phyloP scores from a whole-genome alignment of 2,113 vertebrate species.

The Solea solea region DNA sequence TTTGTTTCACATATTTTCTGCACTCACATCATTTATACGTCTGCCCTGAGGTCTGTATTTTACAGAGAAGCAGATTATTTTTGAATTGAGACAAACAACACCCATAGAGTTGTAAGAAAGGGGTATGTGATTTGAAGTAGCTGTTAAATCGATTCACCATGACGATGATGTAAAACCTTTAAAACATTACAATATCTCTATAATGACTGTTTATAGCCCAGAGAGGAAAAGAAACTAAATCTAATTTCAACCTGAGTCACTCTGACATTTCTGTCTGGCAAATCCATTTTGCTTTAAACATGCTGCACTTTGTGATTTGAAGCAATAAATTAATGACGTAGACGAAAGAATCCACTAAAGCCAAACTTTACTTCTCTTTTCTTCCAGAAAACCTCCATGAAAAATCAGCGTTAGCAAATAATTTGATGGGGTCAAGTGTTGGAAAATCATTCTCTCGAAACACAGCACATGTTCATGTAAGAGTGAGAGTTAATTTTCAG shows the following conservation, averaged over 20 bases:
- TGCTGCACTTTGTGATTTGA: not conserved
- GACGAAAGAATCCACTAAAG: conserved; percentile 1
- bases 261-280: not conserved
- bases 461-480: too few relatives aligned
- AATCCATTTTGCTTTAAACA: not conserved
- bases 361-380: not conserved
- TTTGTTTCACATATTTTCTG: conserved; percentile 1
- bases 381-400: not conserved
- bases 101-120: not conserved
- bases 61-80: not conserved
- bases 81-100: not conserved
- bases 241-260: not conserved
- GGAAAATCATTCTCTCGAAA: not conserved
- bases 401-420: not conserved
- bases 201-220: not conserved
- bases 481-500: too few relatives aligned
- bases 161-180: not conserved
- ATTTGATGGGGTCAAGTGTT: not conserved
- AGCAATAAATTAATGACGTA: not conserved
- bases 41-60: not conserved
- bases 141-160: not conserved
- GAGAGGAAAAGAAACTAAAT: too few relatives aligned
- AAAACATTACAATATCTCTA: not conserved
- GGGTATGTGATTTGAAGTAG: not conserved
- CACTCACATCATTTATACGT: conserved; percentile 2